phyloP scores from a whole-genome alignment of 2,113 vertebrate genomes.

The Brevimyrus niger region DNA sequence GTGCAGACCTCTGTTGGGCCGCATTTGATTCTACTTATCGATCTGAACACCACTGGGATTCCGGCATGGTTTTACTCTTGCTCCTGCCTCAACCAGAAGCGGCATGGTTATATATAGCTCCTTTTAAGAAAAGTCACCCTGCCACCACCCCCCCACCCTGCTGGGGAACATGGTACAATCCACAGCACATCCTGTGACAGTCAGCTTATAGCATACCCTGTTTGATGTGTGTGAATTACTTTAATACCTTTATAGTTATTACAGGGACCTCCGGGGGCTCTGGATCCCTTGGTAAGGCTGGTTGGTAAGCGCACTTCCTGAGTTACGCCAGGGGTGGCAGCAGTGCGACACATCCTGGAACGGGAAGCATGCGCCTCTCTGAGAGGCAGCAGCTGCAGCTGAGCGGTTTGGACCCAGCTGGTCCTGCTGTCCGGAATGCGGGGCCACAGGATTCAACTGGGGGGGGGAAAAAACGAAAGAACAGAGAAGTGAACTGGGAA shows the following conservation, averaged over 20 bases:
- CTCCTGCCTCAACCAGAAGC: not conserved
- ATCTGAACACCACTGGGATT: not conserved
- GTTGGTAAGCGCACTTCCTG: not conserved
- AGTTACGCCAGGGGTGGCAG: not conserved
- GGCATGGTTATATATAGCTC: not conserved
- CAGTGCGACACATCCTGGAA: not conserved
- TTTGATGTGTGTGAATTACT: not conserved
- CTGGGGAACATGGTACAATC: not conserved
- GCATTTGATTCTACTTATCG: not conserved
- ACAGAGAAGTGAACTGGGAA: not conserved
- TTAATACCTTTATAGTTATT: not conserved
- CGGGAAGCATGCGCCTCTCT: not conserved
- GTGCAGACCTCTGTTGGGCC: not conserved
- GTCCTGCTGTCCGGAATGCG: not conserved
- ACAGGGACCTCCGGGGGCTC: not conserved
- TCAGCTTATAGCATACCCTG: not conserved
- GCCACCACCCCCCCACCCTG: not conserved
- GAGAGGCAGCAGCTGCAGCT: not conserved
- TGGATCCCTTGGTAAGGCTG: not conserved
- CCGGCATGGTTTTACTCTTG: not conserved
- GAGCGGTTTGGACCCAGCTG: not conserved
- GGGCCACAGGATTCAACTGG: not conserved
- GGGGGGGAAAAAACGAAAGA: not conserved
- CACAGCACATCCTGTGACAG: not conserved
- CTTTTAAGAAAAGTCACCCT: not conserved